Percentiles rank a stretch among this genome's conserved stretches.
phyloP scores from a whole-genome alignment of 2,888 invertebrate species.

The Pseudoips prasinana region DNA sequence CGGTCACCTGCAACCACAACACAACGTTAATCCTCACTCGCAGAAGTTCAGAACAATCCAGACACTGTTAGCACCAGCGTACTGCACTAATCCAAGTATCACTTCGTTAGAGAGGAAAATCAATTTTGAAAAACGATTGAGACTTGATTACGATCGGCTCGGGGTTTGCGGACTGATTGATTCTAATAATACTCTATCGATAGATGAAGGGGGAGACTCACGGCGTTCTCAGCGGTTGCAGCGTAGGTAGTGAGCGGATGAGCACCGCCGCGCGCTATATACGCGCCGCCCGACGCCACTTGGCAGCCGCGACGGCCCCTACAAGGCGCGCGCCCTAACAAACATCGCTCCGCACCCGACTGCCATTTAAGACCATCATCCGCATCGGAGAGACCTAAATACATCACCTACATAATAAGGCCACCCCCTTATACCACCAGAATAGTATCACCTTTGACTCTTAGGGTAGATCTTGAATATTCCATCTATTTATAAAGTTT shows the following conservation, averaged over 20 bases:
- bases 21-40: slow-evolving; percentile 12
- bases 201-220: slow-evolving; percentile 9
- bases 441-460: no score
- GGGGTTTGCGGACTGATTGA: background rate
- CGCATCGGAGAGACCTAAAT: no score
- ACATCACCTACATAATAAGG: no score
- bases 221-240: slow-evolving; percentile 21
- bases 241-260: slow-evolving; percentile 26
- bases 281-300: slow-evolving; percentile 21
- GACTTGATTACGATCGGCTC: background rate
- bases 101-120: background rate
- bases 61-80: background rate
- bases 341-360: slow-evolving; percentile 23
- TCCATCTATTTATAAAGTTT: no score
- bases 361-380: slow-evolving; percentile 52
- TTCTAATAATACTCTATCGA: background rate
- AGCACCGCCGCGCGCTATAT: slow-evolving; percentile 26
- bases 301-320: slow-evolving; percentile 32
- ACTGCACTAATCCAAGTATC: background rate
- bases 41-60: slow-evolving; percentile 7
- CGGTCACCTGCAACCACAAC: slow-evolving; percentile 29
- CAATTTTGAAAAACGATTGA: background rate
- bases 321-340: slow-evolving; percentile 28
- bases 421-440: no score
- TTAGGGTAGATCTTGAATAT: no score